Conservation (phyloP, 2,113 vertebrate genomes). For the Odobenus rosmarus region DNA sequence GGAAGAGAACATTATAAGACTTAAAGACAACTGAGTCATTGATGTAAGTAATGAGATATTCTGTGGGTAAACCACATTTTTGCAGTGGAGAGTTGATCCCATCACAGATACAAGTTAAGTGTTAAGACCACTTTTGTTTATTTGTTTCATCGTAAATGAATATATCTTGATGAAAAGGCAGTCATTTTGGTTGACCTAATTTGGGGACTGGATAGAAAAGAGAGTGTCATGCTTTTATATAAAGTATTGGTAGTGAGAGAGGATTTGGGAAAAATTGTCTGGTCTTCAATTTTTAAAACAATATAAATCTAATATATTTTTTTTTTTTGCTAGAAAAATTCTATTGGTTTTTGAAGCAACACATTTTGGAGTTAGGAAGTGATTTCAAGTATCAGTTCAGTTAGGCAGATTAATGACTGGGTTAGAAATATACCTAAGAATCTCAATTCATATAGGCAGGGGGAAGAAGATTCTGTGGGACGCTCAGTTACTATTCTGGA, state of each 20-base stretch:
- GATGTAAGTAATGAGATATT: not conserved
- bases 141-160: not conserved
- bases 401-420: not conserved
- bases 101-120: not conserved
- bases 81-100: not conserved
- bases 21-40: not conserved
- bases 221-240: not conserved
- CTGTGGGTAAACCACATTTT: not conserved
- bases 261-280: not conserved
- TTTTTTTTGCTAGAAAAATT: slow-evolving; percentile 13
- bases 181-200: not conserved
- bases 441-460: not conserved
- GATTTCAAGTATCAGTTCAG: not conserved
- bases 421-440: not conserved
- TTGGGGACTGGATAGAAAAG: not conserved
- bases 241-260: not conserved
- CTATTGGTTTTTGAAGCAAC: not conserved
- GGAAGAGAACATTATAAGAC: not conserved
- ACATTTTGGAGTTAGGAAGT: not conserved
- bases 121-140: not conserved
- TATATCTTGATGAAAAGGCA: not conserved
- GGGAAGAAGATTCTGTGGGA: not conserved
- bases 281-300: not conserved
- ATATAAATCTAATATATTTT: not conserved
- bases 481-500: not conserved